Evolutionary conservation across 2,797 vertebrate species (phyloP).

Genomic region (Anguilla anguilla): DNA sequence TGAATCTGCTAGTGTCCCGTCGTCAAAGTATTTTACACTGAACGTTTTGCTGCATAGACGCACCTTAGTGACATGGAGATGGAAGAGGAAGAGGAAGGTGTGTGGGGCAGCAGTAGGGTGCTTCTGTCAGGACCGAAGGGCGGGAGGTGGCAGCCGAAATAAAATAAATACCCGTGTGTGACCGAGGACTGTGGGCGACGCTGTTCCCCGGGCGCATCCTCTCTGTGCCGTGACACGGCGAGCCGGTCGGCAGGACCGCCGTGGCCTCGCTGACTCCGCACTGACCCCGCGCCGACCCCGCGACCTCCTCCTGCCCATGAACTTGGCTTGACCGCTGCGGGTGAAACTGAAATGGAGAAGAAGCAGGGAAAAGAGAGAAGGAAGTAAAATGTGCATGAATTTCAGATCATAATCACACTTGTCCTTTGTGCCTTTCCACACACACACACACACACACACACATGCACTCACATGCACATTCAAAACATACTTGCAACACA

Average conservation of each 20-base stretch:
- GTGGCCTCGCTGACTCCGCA: background rate
- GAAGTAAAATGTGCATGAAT: constrained; percentile 18
- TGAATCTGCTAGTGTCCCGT: too few relatives aligned
- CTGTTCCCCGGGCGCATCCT: constrained; percentile 25
- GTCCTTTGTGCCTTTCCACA: background rate
- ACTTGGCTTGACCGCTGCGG: background rate
- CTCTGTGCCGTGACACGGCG: background rate
- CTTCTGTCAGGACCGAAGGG: background rate
- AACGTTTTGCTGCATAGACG: background rate
- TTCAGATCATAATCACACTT: constrained; percentile 19
- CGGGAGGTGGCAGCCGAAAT: constrained; percentile 1
- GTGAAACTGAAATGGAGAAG: background rate
- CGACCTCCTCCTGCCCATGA: background rate
- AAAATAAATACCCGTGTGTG: constrained; percentile 30
- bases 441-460: constrained; percentile 9
- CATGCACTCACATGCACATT: background rate
- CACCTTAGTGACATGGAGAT: background rate
- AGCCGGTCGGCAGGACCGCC: background rate
- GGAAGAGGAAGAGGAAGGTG: background rate
- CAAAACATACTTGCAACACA: background rate
- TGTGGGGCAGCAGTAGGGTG: background rate
- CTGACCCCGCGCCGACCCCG: background rate
- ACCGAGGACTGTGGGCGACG: constrained; percentile 14
- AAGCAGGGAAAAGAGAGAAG: background rate
- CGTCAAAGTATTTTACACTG: background rate